A percentile compares a stretch with the other conserved stretches of the same genome.
Evolutionary conservation across 2,113 vertebrate genomes (phyloP).

Genomic region (Benthochromis sp.): DNA sequence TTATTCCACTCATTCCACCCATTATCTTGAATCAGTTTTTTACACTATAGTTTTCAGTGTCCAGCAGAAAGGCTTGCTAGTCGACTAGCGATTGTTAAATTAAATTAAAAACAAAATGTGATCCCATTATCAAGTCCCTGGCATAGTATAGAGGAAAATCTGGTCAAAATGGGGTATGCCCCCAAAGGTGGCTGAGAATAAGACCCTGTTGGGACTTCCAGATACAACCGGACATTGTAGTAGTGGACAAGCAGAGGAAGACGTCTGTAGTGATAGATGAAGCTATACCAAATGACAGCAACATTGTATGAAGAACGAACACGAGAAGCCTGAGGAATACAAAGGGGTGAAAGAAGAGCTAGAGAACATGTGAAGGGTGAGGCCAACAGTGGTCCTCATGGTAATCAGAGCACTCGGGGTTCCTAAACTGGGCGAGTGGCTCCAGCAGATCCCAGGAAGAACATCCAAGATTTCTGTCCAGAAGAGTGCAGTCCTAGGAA

Average conservation of each 20-base stretch:
- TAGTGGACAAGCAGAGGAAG: not conserved
- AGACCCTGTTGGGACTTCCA: not conserved
- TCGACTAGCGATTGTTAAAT: not conserved
- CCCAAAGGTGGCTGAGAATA: not conserved
- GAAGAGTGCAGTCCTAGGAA: not conserved
- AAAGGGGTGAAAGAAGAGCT: not conserved
- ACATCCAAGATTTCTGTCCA: not conserved
- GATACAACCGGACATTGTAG: not conserved
- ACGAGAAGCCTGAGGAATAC: not conserved
- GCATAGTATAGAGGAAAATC: not conserved
- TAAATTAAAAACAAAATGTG: not conserved
- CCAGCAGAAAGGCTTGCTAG: not conserved
- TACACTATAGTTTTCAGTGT: not conserved
- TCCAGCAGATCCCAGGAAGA: not conserved
- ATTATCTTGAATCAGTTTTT: not conserved
- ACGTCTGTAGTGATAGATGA: not conserved
- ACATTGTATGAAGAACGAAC: not conserved
- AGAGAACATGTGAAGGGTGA: not conserved
- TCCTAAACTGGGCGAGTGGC: not conserved
- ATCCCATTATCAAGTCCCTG: not conserved
- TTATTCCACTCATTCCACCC: not conserved
- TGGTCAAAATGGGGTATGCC: not conserved
- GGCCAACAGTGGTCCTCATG: not conserved
- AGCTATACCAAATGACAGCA: not conserved
- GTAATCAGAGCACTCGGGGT: not conserved